A percentile compares a stretch with the other conserved stretches of the same genome.
Evolutionary conservation across 2,888 invertebrate genomes (phyloP).

Genomic region (Phengaris alcon): DNA sequence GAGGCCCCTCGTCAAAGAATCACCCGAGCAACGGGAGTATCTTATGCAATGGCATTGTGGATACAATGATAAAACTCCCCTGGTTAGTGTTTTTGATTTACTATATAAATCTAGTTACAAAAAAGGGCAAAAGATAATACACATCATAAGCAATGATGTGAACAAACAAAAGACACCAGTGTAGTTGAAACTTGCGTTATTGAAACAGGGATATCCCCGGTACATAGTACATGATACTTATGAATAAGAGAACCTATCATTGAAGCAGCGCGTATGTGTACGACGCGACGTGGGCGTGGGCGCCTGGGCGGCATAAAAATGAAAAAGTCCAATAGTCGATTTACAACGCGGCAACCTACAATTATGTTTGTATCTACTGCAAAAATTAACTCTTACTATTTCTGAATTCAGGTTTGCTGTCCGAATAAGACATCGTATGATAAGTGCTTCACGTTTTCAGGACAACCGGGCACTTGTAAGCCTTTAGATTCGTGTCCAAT

Average conservation of each 20-base stretch:
- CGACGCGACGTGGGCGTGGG: too few species aligned
- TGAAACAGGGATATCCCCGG: too few species aligned
- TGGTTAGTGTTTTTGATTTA: constrained; percentile 43
- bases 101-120: not conserved
- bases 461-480: constrained; percentile 49
- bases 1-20: constrained; percentile 49
- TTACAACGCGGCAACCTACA: not conserved
- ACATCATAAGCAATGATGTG: not conserved
- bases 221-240: too few species aligned
- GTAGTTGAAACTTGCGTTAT: too few species aligned
- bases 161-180: not conserved
- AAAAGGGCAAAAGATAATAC: not conserved
- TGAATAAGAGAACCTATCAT: too few species aligned
- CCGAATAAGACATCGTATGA: constrained; percentile 32
- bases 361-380: not conserved
- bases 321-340: not conserved
- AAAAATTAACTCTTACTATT: not conserved
- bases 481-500: constrained; percentile 47
- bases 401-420: constrained; percentile 52
- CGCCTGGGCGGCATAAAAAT: too few species aligned
- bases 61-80: constrained; percentile 46
- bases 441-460: constrained; percentile 50
- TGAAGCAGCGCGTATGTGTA: too few species aligned
- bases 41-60: constrained; percentile 58
- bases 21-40: constrained; percentile 56